Percentiles rank a stretch among this genome's conserved stretches.
Conservation (phyloP, 2,797 vertebrate species). For the Sebastes umbrosus region DNA sequence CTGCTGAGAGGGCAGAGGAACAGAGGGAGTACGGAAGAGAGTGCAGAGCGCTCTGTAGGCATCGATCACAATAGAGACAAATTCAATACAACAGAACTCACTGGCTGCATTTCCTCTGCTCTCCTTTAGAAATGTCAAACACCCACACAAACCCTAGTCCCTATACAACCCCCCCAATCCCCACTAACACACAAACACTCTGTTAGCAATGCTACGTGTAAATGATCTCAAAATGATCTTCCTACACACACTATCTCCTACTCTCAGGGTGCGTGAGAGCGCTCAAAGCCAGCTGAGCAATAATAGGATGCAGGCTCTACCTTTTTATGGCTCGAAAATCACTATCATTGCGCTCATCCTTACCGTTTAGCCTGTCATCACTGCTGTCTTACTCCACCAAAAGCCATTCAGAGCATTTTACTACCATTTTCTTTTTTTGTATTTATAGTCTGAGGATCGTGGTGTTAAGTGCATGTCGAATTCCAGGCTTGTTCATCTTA, state of each 20-base stretch:
- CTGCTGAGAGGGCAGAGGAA: slow-evolving; percentile 16
- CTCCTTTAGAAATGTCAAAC: slow-evolving; percentile 67
- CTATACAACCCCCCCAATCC: background rate
- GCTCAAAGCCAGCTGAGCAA: slow-evolving; percentile 37
- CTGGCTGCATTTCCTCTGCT: slow-evolving; percentile 45
- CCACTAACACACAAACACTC: slow-evolving; percentile 11
- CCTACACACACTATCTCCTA: slow-evolving; percentile 54
- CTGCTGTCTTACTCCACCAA: slow-evolving; percentile 18
- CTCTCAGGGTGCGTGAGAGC: slow-evolving; percentile 28
- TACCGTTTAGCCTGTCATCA: slow-evolving; percentile 44
- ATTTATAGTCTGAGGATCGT: background rate
- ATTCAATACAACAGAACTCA: slow-evolving; percentile 42
- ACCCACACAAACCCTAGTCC: slow-evolving; percentile 42
- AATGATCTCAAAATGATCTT: slow-evolving; percentile 57
- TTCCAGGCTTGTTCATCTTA: slow-evolving; percentile 6
- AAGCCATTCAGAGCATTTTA: slow-evolving; percentile 21
- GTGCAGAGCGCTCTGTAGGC: slow-evolving; percentile 6
- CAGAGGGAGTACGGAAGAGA: slow-evolving; percentile 3
- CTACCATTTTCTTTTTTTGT: slow-evolving; percentile 7
- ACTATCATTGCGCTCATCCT: slow-evolving; percentile 36
- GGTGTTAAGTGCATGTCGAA: slow-evolving; percentile 12
- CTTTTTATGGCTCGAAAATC: slow-evolving; percentile 59
- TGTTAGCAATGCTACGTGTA: slow-evolving; percentile 36
- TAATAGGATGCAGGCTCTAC: slow-evolving; percentile 40
- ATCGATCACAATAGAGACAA: slow-evolving; percentile 37